phyloP scores from a whole-genome alignment of 2,888 invertebrate genomes.

The Lydus trimaculatus region DNA sequence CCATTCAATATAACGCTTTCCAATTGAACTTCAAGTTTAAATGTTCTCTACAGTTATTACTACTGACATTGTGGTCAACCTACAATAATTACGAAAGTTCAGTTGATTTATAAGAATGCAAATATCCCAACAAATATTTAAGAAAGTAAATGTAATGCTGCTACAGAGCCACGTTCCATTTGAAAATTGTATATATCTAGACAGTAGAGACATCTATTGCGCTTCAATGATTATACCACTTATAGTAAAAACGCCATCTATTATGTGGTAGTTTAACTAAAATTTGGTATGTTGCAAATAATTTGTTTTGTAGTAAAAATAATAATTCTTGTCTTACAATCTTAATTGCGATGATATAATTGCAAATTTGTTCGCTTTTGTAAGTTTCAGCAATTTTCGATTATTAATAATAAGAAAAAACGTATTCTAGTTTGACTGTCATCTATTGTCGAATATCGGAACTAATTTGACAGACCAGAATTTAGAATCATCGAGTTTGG shows the following conservation, averaged over 20 bases:
- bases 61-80: neutral
- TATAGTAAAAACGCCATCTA: neutral
- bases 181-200: too few species aligned
- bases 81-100: neutral
- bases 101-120: neutral
- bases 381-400: neutral
- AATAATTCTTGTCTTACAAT: too few species aligned
- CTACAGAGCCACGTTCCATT: neutral
- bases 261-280: too few species aligned
- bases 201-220: too few species aligned
- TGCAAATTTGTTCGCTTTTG: too few species aligned
- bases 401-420: neutral
- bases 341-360: too few species aligned
- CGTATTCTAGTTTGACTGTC: neutral
- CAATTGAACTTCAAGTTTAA: neutral
- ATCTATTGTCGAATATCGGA: neutral
- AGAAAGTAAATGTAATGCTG: constrained; percentile 3
- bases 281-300: too few species aligned
- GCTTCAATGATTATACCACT: too few species aligned
- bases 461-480: neutral
- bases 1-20: neutral
- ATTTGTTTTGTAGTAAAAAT: too few species aligned
- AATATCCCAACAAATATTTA: neutral
- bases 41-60: neutral
- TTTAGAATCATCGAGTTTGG: neutral